A percentile compares a stretch with the other conserved stretches of the same genome.
phyloP scores from a whole-genome alignment of 2,797 vertebrate genomes.

The Brachyalestes nurse region DNA sequence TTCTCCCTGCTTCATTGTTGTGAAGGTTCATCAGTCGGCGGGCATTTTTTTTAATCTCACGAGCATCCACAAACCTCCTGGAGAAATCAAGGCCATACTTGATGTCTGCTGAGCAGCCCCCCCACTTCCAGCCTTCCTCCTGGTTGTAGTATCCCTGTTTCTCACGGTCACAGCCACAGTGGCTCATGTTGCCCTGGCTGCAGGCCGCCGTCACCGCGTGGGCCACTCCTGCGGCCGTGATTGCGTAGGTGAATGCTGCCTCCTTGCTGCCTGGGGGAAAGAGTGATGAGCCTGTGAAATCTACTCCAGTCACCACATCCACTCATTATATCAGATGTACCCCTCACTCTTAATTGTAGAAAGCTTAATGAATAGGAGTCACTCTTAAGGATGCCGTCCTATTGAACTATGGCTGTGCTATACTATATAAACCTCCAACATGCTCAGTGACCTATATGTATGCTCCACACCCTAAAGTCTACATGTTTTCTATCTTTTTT shows the following conservation, averaged over 20 bases:
- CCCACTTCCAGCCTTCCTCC: slow-evolving; percentile 91
- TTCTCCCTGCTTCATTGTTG: slow-evolving; percentile 90
- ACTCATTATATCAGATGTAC: neutral
- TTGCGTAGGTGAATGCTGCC: slow-evolving; percentile 90
- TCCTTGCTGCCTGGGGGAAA: slow-evolving; percentile 86
- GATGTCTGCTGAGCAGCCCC: slow-evolving; percentile 89
- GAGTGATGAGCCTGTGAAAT: slow-evolving; percentile 58
- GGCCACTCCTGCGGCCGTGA: slow-evolving; percentile 88
- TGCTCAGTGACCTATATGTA: too few species aligned
- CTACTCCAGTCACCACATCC: slow-evolving; percentile 28
- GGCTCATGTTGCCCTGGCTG: slow-evolving; percentile 90
- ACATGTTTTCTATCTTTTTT: too few species aligned
- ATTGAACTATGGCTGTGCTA: slow-evolving; percentile 36
- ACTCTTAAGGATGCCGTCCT: neutral
- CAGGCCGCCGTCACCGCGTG: slow-evolving; percentile 88
- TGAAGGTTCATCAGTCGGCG: slow-evolving; percentile 90
- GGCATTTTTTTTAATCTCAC: slow-evolving; percentile 89
- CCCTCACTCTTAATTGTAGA: neutral
- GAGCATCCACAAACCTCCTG: slow-evolving; percentile 86
- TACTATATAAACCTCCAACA: neutral
- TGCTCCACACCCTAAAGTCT: too few species aligned
- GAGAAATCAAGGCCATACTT: slow-evolving; percentile 90
- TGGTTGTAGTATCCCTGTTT: slow-evolving; percentile 90
- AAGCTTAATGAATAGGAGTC: neutral
- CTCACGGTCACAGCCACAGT: slow-evolving; percentile 88